phyloP scores from a whole-genome alignment of 1,140 invertebrate species.

The Meteorus sp. region DNA sequence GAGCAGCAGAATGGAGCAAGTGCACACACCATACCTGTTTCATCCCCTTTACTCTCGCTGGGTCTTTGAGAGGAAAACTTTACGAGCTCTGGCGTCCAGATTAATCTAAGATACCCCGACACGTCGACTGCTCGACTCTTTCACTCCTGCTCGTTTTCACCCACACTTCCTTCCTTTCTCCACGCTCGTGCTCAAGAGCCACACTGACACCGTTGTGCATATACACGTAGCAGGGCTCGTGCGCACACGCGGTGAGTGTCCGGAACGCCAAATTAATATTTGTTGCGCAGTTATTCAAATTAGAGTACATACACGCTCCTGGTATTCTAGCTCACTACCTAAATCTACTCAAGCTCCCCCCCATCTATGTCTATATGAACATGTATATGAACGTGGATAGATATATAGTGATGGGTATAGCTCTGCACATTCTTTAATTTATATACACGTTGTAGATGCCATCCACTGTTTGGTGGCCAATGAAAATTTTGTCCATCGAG shows the following conservation, averaged over 20 bases:
- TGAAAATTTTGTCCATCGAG: too few relatives aligned
- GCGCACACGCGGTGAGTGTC: neutral
- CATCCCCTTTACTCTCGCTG: neutral
- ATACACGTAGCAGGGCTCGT: neutral
- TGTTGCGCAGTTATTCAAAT: constrained; percentile 45
- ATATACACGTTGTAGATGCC: too few relatives aligned
- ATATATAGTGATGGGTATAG: too few relatives aligned
- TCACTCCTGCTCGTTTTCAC: too few relatives aligned
- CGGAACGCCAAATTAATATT: constrained; percentile 39
- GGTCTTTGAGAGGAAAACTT: constrained; percentile 40
- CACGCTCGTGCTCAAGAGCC: constrained; percentile 8
- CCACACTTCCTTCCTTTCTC: neutral
- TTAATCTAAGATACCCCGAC: constrained; percentile 41
- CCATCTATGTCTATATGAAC: too few relatives aligned
- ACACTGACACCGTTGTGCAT: constrained; percentile 3
- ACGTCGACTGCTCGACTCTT: constrained; percentile 5
- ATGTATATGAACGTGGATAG: too few relatives aligned
- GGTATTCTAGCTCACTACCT: neutral
- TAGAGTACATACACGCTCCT: constrained; percentile 22
- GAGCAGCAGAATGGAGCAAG: constrained; percentile 10
- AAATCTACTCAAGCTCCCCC: constrained; percentile 13
- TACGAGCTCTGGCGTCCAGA: constrained; percentile 32
- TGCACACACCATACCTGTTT: neutral
- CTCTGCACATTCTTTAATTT: too few relatives aligned
- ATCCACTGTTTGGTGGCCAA: too few relatives aligned